Conservation (phyloP, 1,140 invertebrate species). For the Asbolus verrucosus region DNA sequence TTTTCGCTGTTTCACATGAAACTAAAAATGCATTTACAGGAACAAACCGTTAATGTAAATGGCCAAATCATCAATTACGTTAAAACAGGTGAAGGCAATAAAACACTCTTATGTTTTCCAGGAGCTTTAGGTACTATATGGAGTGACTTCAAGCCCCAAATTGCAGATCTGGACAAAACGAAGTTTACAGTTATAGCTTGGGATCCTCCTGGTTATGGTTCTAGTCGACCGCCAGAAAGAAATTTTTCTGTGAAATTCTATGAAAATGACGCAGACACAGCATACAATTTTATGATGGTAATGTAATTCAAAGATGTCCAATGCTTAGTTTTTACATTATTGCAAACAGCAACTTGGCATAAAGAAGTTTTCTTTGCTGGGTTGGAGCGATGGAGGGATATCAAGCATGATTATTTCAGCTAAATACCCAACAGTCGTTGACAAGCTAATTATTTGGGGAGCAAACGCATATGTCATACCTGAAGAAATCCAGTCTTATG, state of each 20-base stretch:
- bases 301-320: too few relatives aligned
- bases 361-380: slow-evolving; percentile 81
- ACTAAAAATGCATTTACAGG: too few relatives aligned
- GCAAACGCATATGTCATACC: slow-evolving; percentile 80
- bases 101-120: slow-evolving; percentile 79
- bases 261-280: slow-evolving; percentile 79
- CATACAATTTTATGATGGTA: slow-evolving; percentile 80
- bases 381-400: slow-evolving; percentile 92
- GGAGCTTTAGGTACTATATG: slow-evolving; percentile 82
- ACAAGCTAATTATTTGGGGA: slow-evolving; percentile 84
- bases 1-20: too few relatives aligned
- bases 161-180: slow-evolving; percentile 75
- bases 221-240: slow-evolving; percentile 81
- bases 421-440: slow-evolving; percentile 73
- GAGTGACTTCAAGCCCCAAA: slow-evolving; percentile 86
- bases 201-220: slow-evolving; percentile 91
- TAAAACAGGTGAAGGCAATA: slow-evolving; percentile 76
- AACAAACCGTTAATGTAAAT: slow-evolving; percentile 56
- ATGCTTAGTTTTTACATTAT: too few relatives aligned
- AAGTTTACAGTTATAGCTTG: slow-evolving; percentile 84
- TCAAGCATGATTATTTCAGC: slow-evolving; percentile 81
- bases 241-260: slow-evolving; percentile 79
- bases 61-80: slow-evolving; percentile 75
- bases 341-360: slow-evolving; percentile 59
- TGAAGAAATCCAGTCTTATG: slow-evolving; percentile 75